Base-by-base conservation (phyloP, 2,888 invertebrate genomes). In the Synergus umbraculus region DNA sequence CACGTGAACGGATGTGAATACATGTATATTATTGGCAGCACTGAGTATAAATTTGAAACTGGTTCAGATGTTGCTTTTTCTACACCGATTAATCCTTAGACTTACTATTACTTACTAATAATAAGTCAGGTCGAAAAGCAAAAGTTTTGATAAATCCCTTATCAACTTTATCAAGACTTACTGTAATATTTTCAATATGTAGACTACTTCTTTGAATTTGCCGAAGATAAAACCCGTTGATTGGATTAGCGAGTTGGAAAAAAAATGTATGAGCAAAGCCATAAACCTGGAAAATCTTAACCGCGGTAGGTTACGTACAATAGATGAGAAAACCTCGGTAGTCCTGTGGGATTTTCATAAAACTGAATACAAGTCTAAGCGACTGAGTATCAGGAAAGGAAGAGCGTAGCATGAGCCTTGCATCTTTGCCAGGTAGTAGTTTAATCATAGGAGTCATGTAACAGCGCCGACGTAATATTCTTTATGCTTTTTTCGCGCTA, bases 281-380 rank as follows among this genome's bases (percentile, higher is more conserved):
- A 8, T 54, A n/a, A 54, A 54, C 15, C 9, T 9, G 54, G 9
- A 54, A 54, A 54, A n/a, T 54, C n/a, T 18, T 9, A 8, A n/a
- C 54, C 54, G 78, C 76, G 77, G 65, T 37, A 78, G 78, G 64
- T 79, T 69, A 54, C 8, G 54, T n/a, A 18, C n/a, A 54, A 54
- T 54, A 9, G n/a, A 54, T 54, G n/a, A 54, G n/a, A 54, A 18
- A 54, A 54, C 9, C 54, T 54, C 54, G 54, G 8, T 8, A 54
- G n/a, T n/a, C 54, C 9, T 18, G 18, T n/a, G 54, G 54, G 54
- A 18, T n/a, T 54, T 54, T 58, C 58, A 58, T 18, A 58, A 58
- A 18, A 58, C 18, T 18, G 18, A 18, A 54, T 54, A 54, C 49
- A 54, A 54, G 54, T n/a, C 18, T 58, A 58, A 58, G 58, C 58